A percentile compares a stretch with the other conserved stretches of the same genome.
These are phyloP conservation scores for Lagopus muta DNA, from an alignment of 2,113 vertebrate genomes.

Conservation along the genomic window DNA sequence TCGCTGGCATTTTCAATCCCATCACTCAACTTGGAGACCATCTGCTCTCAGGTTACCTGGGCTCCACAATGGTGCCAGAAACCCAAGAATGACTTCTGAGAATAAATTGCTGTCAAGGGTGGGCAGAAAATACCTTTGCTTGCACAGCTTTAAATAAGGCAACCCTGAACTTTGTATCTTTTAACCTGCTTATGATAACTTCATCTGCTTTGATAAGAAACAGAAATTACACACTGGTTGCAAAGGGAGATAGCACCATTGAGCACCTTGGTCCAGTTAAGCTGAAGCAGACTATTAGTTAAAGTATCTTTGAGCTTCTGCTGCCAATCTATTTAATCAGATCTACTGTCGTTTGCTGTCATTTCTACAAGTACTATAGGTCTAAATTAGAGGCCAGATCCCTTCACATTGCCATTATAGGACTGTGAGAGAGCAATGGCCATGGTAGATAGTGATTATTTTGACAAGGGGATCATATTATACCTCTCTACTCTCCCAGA, in stretches of 20 bases:
- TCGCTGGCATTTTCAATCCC: neutral
- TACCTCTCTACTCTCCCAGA: neutral
- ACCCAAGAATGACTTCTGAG: neutral
- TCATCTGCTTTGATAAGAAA: neutral
- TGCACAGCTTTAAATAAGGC: neutral
- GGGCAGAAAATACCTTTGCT: neutral
- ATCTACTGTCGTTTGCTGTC: neutral
- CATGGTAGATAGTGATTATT: neutral
- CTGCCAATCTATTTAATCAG: constrained; percentile 8
- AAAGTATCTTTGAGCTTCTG: neutral
- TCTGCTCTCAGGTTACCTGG: neutral
- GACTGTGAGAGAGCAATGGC: neutral
- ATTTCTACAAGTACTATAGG: neutral
- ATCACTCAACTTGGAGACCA: rapidly evolving
- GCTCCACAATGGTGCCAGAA: neutral
- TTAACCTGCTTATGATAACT: neutral
- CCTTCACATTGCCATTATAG: neutral
- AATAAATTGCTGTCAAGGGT: neutral
- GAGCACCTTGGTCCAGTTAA: neutral
- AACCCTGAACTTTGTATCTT: neutral
- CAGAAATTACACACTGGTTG: rapidly evolving
- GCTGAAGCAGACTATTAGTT: neutral
- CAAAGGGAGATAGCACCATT: neutral
- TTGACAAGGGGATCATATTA: constrained; percentile 7
- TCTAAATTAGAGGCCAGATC: neutral